Evolutionary conservation across 2,113 vertebrate species (phyloP), one percentile per base, ranked within the genome.

Genomic region (Lipophrys pholis): DNA sequence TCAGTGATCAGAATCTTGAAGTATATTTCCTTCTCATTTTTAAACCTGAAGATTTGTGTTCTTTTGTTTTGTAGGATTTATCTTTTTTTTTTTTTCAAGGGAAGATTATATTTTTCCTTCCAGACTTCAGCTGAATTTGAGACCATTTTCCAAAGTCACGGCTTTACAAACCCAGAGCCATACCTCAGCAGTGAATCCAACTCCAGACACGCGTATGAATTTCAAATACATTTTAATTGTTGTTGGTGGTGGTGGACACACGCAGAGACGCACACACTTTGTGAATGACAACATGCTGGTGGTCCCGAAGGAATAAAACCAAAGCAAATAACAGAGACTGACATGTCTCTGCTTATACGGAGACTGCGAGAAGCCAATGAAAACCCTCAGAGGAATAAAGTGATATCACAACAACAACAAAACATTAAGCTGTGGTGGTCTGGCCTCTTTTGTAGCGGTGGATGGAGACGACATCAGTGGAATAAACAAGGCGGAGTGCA

Each of bases 401-500:
- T 58, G 65, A 79, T 81, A 30, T 45, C 78, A 75, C 58, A 73
- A 42, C 55, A 69, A 64, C 52, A 78, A 67, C 70, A 74, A 74
- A 76, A 81, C 79, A 73, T 69, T 48, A 81, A 70, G 76, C 58
- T 45, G 14, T 15, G 58, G 70, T 81, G 72, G 71, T 74, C 71
- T 69, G 72, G 45, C 49, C 52, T 69, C 53, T 68, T 81, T 67
- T 77, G 69, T 55, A 64, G 68, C 76, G 7, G 54, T 41, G 66
- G 52, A 74, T 59, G 53, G 81, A 75, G 76, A 80, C 52, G 69
- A 85, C 79, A 60, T 82, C 56, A 59, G 45, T 73, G 53, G 73
- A 77, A 79, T 77, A 83, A 88, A 89, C 76, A 89, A 74, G 72
- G 54, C 69, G 65, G 50, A 78, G 53, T 73, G 62, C 53, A 75